Evolutionary conservation across 2,888 invertebrate genomes (phyloP), one percentile per base, ranked within the genome.

Genomic region (Agapostemon virescens): DNA sequence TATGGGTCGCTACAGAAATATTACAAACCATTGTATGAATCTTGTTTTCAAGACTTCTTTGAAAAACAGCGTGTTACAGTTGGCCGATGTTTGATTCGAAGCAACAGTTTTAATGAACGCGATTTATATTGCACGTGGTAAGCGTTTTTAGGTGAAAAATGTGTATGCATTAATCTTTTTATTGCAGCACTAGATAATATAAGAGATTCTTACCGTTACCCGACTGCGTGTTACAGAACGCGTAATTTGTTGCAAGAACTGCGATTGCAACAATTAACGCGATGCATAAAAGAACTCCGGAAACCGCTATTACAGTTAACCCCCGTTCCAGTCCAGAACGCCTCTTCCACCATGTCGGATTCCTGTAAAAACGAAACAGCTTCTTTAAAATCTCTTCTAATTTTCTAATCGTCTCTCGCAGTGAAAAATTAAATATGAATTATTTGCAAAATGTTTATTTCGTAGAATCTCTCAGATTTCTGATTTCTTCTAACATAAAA

Each of bases 271-370:
- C 94, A 81, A 94, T 95, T 81, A 95, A 93, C 26, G 95, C 95
- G 85, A 95, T 93, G 77, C 95, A 94, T 84, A 96, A 93, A 58
- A 95, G 94, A 73, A 95, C 92, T 79, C 95, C 95, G 83, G 95
- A 94, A 67, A 95, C 93, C 80, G 95, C 93, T 64, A 95, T 93
- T 79, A 95, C 93, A 79, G 96, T 95, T 86, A 97, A 93, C 64
- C 95, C 94, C 87, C 96, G 94, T 93, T 97, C 97, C 93, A 96
- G 93, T 84, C 95, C 94, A 58, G 96, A 96, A 86, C 96, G 94
- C 82, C 96, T 94, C 87, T 95, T 95, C 97, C 97, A 97, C 96
- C 96, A 97, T 93, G 96, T 96, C 88, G 96, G 96, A 93, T 96
- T 96, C 93, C 96, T 96, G 93, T 3, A 61, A 58, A 63, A 64